Evolutionary conservation across 2,888 invertebrate genomes (phyloP).

Genomic region (Spialia ferax): DNA sequence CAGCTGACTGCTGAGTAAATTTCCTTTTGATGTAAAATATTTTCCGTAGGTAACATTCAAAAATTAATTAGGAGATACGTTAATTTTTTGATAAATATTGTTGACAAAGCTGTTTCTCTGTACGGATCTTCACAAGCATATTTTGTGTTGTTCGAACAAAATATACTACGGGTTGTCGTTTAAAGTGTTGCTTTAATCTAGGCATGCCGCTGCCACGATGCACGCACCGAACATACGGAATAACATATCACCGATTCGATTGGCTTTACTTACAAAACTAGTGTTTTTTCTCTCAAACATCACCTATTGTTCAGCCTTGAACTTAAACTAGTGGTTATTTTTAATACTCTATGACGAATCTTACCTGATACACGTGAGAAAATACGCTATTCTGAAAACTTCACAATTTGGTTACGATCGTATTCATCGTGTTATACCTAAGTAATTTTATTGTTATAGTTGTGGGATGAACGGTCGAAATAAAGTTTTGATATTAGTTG

Average conservation of each 20-base stretch:
- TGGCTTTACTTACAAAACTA: slow-evolving; percentile 53
- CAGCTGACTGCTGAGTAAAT: no score
- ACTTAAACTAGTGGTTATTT: slow-evolving; percentile 27
- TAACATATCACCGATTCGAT: slow-evolving; percentile 48
- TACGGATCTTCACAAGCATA: slow-evolving; percentile 35
- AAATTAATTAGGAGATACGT: not conserved
- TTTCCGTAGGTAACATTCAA: no score
- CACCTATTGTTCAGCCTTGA: slow-evolving; percentile 39
- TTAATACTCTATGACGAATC: slow-evolving; percentile 17
- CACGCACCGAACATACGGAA: slow-evolving; percentile 48
- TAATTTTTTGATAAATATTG: no score
- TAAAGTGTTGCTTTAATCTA: slow-evolving; percentile 53
- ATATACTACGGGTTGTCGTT: slow-evolving; percentile 46
- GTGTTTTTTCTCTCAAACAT: slow-evolving; percentile 25
- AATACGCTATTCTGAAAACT: not conserved
- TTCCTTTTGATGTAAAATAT: no score
- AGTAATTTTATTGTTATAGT: no score
- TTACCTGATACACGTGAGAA: slow-evolving; percentile 29
- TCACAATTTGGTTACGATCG: not conserved
- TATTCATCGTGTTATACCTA: not conserved
- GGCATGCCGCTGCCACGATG: slow-evolving; percentile 52
- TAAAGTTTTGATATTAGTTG: no score
- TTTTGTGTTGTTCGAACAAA: slow-evolving; percentile 44
- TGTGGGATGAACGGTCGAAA: no score
- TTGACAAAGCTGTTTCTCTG: slow-evolving; percentile 6